A percentile compares a stretch with the other conserved stretches of the same genome.
These are phyloP conservation scores for Channa striata DNA, from an alignment of 2,797 vertebrate genomes.

Conservation along the genomic window DNA sequence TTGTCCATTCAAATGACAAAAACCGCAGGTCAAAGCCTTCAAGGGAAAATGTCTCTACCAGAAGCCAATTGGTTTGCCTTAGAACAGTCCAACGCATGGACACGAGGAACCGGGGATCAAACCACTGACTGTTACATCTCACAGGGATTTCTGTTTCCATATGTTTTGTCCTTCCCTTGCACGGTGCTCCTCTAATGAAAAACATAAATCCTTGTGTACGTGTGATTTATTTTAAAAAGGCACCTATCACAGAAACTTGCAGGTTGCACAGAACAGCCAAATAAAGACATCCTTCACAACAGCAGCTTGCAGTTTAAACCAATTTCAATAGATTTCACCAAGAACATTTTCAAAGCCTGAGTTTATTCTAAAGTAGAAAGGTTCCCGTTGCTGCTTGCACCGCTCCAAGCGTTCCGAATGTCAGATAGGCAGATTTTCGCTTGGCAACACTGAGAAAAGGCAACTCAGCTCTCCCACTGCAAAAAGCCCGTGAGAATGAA, in stretches of 20 bases:
- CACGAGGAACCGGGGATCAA: too few relatives aligned
- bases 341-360: constrained; percentile 31
- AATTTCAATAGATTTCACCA: constrained; percentile 41
- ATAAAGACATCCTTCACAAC: constrained; percentile 11
- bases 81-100: too few relatives aligned
- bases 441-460: constrained; percentile 60
- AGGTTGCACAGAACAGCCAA: constrained; percentile 18
- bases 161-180: constrained; percentile 55
- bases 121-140: background rate
- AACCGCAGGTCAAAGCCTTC: constrained; percentile 4
- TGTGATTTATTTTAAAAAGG: constrained; percentile 42
- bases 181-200: constrained; percentile 32
- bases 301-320: constrained; percentile 17
- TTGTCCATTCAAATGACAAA: constrained; percentile 29
- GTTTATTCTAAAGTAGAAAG: constrained; percentile 40
- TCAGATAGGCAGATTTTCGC: constrained; percentile 65
- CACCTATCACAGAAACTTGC: constrained; percentile 18
- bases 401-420: constrained; percentile 46
- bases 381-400: constrained; percentile 62
- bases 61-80: too few relatives aligned
- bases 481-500: constrained; percentile 48
- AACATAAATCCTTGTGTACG: constrained; percentile 23
- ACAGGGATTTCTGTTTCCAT: constrained; percentile 22
- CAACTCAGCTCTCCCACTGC: constrained; percentile 54
- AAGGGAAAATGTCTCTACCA: background rate